Conservation (phyloP, 2,113 vertebrate genomes). For the Vireo altiloquus region DNA sequence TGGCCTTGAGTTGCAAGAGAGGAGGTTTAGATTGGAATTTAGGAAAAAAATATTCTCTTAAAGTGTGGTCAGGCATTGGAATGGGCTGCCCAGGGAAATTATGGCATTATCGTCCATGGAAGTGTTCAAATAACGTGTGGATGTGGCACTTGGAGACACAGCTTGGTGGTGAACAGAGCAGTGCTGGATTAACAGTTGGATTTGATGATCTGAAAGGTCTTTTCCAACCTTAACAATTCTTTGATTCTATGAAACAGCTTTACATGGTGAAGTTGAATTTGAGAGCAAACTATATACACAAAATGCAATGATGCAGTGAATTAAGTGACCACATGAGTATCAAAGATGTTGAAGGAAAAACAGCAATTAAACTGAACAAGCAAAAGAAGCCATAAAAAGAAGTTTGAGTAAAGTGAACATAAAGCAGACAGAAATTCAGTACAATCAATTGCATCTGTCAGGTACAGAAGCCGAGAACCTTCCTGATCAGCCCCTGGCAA, state of each 20-base stretch:
- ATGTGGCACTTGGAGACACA: not conserved
- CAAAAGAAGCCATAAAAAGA: not conserved
- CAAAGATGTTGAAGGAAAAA: not conserved
- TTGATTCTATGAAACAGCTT: not conserved
- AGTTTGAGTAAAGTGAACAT: not conserved
- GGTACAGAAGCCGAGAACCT: not conserved
- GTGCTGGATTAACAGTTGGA: not conserved
- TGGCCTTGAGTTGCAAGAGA: not conserved
- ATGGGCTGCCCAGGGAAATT: not conserved
- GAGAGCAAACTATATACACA: not conserved
- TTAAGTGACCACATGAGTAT: not conserved
- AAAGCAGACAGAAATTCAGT: not conserved
- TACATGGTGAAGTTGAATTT: not conserved
- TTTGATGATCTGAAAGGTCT: not conserved
- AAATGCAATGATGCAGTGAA: not conserved
- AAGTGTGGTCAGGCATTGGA: not conserved
- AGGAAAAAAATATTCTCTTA: not conserved
- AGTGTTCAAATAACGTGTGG: not conserved
- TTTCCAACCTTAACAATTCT: not conserved
- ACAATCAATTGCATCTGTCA: not conserved
- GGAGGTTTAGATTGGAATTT: not conserved
- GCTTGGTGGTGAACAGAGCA: not conserved
- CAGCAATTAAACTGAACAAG: not conserved
- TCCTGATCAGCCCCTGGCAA: not conserved
- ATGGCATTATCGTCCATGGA: accelerated